phyloP scores from a whole-genome alignment of 2,888 invertebrate species.

The Cataglyphis altisquamis region DNA sequence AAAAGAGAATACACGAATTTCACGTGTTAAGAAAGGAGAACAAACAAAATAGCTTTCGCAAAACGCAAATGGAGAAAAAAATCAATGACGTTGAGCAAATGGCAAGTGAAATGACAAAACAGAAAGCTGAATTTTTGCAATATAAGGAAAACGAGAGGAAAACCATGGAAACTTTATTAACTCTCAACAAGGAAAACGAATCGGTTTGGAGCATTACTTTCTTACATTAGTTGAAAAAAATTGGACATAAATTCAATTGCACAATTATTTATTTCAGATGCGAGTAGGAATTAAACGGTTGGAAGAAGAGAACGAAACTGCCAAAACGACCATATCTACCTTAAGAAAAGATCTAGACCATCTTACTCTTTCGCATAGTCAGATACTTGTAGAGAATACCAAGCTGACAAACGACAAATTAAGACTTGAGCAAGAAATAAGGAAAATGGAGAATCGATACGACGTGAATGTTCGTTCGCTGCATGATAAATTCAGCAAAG shows the following conservation, averaged over 20 bases:
- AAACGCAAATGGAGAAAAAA: conserved; percentile 87
- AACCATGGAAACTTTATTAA: conserved; percentile 78
- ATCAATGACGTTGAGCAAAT: conserved; percentile 86
- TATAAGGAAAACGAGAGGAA: conserved; percentile 82
- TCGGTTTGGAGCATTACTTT: conserved; percentile 66
- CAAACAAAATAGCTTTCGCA: conserved; percentile 88
- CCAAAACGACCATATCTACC: conserved; percentile 87
- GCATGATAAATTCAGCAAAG: conserved; percentile 83
- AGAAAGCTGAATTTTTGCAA: conserved; percentile 82
- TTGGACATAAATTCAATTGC: not conserved
- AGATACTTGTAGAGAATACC: conserved; percentile 91
- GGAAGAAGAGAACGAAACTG: conserved; percentile 82
- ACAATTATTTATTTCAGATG: conserved; percentile 68
- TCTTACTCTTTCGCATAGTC: conserved; percentile 91
- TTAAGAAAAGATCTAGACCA: conserved; percentile 91
- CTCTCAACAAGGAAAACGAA: conserved; percentile 82
- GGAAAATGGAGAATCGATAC: conserved; percentile 85
- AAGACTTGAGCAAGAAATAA: conserved; percentile 89
- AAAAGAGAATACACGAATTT: conserved; percentile 84
- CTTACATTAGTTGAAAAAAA: conserved; percentile 2
- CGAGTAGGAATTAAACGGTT: conserved; percentile 80
- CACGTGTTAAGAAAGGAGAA: conserved; percentile 86
- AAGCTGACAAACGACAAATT: conserved; percentile 91
- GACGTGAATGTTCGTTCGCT: conserved; percentile 79
- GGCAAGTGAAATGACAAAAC: conserved; percentile 86